Base-by-base conservation (phyloP, 2,888 invertebrate genomes). In the Protodeltote pygarga region DNA sequence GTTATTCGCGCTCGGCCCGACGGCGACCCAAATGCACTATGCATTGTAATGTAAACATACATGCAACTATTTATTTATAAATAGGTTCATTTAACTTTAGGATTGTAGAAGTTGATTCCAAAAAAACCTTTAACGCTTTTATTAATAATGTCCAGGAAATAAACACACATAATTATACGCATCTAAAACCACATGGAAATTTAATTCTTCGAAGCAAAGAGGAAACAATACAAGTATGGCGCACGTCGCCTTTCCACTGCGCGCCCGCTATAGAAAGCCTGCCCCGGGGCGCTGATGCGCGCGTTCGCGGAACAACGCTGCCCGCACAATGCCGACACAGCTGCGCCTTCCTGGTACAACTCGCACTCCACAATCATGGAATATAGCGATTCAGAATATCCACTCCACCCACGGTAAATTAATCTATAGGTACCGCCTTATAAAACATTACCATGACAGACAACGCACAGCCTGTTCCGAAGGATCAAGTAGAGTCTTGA, bases 271-370 rank as follows among this genome's bases (percentile, higher is more conserved):
- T 65, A 72, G 73, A 77, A 77, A 74, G 71, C 71, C 64, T 58
- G 67, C 54, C 64, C 60, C 27, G 17, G n/a, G n/a, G 46, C 31
- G 53, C 24, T 34, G 51, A 15, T 29, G 39, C 47, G 52, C 29
- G 40, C 23, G 46, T 75, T 75, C 75, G 76, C 39, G 23, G 75
- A 75, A 75, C 27, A 27, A 14, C 51, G 41, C 32, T 17, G 27
- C 46, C 45, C 45, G 49, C 63, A 73, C 74, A 73, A 75, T 71
- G 51, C 54, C 57, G 63, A 55, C 63, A 48, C 58, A 62, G 58
- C 57, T 57, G 51, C 41, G 65, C 62, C 63, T 75, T 75, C 76
- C 73, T 68, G 68, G 74, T 75, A 75, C 59, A 20, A 35, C 45
- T 27, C 20, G 27, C 37, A 45, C 29, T 21, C 39, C 27, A 31